Conservation (phyloP, 1,140 invertebrate species). For the Listronotus bonariensis region DNA sequence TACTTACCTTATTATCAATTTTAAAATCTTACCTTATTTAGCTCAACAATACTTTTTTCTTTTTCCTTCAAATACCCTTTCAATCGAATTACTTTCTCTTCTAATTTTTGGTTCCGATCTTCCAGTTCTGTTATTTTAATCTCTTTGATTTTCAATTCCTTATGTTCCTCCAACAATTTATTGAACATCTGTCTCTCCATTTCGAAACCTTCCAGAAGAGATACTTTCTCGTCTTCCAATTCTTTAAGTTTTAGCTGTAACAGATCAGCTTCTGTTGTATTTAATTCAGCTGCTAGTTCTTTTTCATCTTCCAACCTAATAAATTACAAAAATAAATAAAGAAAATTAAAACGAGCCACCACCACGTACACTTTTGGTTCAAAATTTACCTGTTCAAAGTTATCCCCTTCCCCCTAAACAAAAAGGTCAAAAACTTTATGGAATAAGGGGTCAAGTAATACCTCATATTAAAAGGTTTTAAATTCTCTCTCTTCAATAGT, state of each 20-base stretch:
- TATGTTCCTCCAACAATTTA: slow-evolving; percentile 24
- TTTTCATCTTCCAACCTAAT: slow-evolving; percentile 30
- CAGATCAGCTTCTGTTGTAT: slow-evolving; percentile 30
- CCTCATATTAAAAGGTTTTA: too few relatives aligned
- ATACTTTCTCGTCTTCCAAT: slow-evolving; percentile 28
- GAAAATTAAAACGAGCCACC: too few relatives aligned
- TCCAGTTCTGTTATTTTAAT: slow-evolving; percentile 35
- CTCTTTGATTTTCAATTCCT: slow-evolving; percentile 40
- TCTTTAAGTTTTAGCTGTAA: slow-evolving; percentile 32
- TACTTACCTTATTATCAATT: background rate
- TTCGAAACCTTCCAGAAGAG: slow-evolving; percentile 29
- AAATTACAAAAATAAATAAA: background rate
- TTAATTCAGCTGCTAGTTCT: slow-evolving; percentile 21
- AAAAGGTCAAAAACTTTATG: too few relatives aligned
- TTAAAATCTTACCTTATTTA: slow-evolving; percentile 20
- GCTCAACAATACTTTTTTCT: slow-evolving; percentile 27
- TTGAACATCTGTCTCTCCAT: slow-evolving; percentile 32
- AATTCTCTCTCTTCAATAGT: too few relatives aligned
- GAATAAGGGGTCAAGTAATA: too few relatives aligned
- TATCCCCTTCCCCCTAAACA: too few relatives aligned
- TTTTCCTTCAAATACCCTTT: slow-evolving; percentile 30
- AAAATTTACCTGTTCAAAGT: too few relatives aligned
- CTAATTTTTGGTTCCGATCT: slow-evolving; percentile 19
- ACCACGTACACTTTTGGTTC: too few relatives aligned
- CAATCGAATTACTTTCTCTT: slow-evolving; percentile 22